Evolutionary conservation across 2,113 vertebrate species (phyloP).

Genomic region (Prinia subflava): DNA sequence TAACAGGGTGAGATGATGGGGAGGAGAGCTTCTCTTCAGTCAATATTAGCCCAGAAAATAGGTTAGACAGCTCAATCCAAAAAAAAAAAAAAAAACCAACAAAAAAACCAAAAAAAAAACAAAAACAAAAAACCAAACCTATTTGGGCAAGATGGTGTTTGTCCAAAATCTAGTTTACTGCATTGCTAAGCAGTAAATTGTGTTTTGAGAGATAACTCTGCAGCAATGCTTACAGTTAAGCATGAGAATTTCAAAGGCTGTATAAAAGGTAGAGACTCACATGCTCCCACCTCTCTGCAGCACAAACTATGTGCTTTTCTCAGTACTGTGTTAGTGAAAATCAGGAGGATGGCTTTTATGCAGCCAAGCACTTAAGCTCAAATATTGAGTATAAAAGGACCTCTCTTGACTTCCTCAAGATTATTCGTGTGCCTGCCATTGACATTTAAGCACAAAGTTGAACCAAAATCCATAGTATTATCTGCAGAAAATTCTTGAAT

Average conservation of each 20-base stretch:
- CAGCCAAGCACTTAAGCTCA: background rate
- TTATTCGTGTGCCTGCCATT: background rate
- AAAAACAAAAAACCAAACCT: background rate
- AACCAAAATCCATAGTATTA: background rate
- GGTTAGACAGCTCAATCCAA: background rate
- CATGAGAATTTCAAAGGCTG: background rate
- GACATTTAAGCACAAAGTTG: background rate
- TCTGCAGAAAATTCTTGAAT: background rate
- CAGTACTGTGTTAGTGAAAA: background rate
- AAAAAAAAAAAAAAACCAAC: background rate
- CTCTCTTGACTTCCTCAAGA: background rate
- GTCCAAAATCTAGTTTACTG: background rate
- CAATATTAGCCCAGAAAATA: background rate
- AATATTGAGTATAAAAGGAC: background rate
- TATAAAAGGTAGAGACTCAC: background rate
- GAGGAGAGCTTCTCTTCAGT: background rate
- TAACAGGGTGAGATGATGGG: background rate
- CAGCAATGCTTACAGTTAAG: background rate
- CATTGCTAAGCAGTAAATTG: background rate
- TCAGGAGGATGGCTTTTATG: background rate
- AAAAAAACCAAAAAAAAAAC: background rate
- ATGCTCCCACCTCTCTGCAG: background rate
- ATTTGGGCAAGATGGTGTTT: background rate
- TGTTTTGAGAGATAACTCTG: background rate
- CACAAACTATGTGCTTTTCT: background rate